Base-by-base conservation (phyloP, 1,140 invertebrate genomes). In the Drosophila erecta region DNA sequence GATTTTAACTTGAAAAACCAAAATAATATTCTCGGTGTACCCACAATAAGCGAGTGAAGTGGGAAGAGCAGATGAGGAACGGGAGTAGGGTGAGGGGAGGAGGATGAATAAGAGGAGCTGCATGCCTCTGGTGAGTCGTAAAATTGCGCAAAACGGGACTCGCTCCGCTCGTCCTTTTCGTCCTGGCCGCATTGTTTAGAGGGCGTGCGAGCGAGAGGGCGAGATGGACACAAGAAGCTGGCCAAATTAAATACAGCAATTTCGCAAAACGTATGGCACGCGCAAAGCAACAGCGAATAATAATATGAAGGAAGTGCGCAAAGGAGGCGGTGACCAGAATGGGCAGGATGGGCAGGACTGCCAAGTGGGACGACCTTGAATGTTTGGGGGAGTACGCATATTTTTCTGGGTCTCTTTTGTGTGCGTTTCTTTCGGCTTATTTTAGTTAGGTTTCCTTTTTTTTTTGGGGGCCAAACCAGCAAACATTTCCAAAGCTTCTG, bases 211-310 rank as follows among this genome's bases (percentile, higher is more conserved):
- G 61, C 24, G 30, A 17, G 38, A 35, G 14, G 20, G 38, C 10
- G 11, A 38, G 11, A 47, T 17, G 11, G 38, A 33, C 24, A 38
- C 20, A 41, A 46, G 66, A 33, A 73, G 53, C 53, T 53, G 60
- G 51, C 72, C 74, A 86, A 86, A 86, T 86, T 87, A 86, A 86
- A 87, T 79, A 83, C 83, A 89, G 84, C 70, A 76, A 83, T 80
- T 81, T 81, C 73, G 57, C 55, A 76, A 81, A 78, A 81, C 62
- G 74, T 83, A 83, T 79, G 62, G 53, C 50, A 73, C 49, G 78
- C 72, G 56, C 49, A 65, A 58, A 61, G 57, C 75, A 83, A 69
- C 64, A 75, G 59, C 59, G 54, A 74, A 86, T 77, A 86, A 77
- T 73, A 86, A 86, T 81, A 81, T 60, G 54, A 74, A 75, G 58